Percentiles rank a stretch among this genome's conserved stretches.
Evolutionary conservation across 2,113 vertebrate species (phyloP).

Genomic region (Mustelus asterias): DNA sequence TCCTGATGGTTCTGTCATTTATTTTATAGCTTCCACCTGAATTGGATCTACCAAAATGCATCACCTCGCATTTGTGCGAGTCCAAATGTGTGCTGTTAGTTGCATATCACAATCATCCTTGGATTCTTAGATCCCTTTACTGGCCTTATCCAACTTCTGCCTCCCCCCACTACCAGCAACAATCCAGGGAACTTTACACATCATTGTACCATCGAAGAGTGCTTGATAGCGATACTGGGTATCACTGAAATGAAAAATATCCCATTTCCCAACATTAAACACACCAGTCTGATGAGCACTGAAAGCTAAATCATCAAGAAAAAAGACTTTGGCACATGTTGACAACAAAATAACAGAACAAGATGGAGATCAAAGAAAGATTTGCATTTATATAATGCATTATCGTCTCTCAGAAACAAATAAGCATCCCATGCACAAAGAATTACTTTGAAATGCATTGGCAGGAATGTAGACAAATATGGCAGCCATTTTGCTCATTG

Average conservation of each 20-base stretch:
- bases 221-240: background rate
- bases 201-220: background rate
- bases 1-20: too few species aligned
- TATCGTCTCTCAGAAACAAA: background rate
- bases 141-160: too few species aligned
- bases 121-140: too few species aligned
- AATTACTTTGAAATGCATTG: background rate
- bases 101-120: too few species aligned
- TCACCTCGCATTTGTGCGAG: too few species aligned
- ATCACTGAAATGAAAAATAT: background rate
- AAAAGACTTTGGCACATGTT: background rate
- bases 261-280: background rate
- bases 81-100: too few species aligned
- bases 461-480: background rate
- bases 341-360: background rate
- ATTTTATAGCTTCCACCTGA: too few species aligned
- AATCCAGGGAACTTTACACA: background rate
- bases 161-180: too few species aligned
- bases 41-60: too few species aligned
- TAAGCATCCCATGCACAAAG: background rate
- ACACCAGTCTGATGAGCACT: background rate
- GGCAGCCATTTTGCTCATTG: background rate
- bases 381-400: background rate
- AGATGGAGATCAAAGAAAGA: background rate
- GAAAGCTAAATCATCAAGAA: background rate